Evolutionary conservation across 2,113 vertebrate species (phyloP), one percentile per base, ranked within the genome.

Genomic region (Zosterops hypoxanthus): DNA sequence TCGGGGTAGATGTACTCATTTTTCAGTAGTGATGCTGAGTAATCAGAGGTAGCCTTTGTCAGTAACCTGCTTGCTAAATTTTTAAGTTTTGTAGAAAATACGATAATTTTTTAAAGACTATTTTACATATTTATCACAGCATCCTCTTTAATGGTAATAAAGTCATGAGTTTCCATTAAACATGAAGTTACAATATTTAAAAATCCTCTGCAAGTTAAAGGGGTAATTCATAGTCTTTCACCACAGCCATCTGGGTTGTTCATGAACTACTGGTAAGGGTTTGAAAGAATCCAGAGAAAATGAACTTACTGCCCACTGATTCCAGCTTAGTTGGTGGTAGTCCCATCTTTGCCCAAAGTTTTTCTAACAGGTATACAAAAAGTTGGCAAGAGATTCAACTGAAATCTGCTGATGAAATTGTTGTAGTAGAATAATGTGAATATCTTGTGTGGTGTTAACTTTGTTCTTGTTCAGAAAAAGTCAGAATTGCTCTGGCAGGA

Each of bases 71-170:
- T 55, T 49, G 12, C 34, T 56, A 71, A 44, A 12, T 75, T 61
- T 46, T 42, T 5, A 50, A 22, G 3, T 47, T 69, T 69, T 47
- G 57, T 64, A 44, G 33, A 26, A 90, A 71, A 17, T 26, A 56
- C 0, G 0, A 23, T 31, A 14, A 17, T 26, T 33, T 78, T 12
- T 3, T 50, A 9, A 47, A 34, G 44, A n/a, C 16, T 9, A 13
- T 63, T 84, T 36, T 39, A n/a, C 2, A 0, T 68, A 11, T 33
- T 79, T 92, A 24, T 61, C 15, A 39, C 13, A 28, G 2, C 79
- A 25, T 84, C 5, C 9, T 76, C n/a, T 61, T 69, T 29, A 65
- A 22, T 65, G 18, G 5, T 29, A 82, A 50, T 39, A 55, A 22
- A 21, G 3, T 49, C 16, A 21, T 60, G 29, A 47, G 18, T 63